A percentile compares a stretch with the other conserved stretches of the same genome.
Conservation (phyloP, 1,140 invertebrate species). For the Anastrepha obliqua region DNA sequence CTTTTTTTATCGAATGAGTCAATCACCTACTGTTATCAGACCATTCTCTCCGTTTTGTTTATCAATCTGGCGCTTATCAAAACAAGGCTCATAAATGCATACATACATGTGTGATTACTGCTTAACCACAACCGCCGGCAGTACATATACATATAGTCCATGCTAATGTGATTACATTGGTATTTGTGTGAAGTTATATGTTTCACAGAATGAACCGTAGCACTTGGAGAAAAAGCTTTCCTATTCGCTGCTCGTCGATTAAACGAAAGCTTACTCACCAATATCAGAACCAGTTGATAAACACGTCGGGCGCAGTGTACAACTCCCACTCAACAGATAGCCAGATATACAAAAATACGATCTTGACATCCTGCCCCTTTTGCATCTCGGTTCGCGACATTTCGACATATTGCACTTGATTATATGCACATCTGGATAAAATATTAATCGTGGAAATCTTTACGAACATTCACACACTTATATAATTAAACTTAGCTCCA, state of each 20-base stretch:
- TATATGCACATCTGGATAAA: no score
- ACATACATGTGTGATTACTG: neutral
- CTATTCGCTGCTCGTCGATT: neutral
- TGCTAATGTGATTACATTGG: no score
- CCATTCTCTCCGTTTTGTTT: neutral
- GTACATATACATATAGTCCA: no score
- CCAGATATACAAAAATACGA: neutral
- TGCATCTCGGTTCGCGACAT: no score
- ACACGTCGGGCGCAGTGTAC: neutral
- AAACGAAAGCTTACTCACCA: neutral
- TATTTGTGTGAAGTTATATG: neutral
- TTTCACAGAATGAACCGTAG: neutral
- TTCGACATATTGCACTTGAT: no score
- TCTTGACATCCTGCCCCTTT: neutral
- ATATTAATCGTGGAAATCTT: no score
- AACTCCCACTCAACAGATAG: neutral
- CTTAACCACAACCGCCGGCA: no score
- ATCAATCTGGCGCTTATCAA: neutral
- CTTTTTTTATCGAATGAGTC: conserved; percentile 6
- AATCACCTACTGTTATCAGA: neutral
- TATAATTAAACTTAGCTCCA: no score
- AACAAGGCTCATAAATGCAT: neutral
- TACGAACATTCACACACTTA: no score
- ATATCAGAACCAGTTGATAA: neutral
- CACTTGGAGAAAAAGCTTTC: conserved; percentile 12